Percentiles rank a stretch among this genome's conserved stretches.
Evolutionary conservation across 2,888 invertebrate genomes (phyloP).

Genomic region (Mesorhabditis spiculigera): DNA sequence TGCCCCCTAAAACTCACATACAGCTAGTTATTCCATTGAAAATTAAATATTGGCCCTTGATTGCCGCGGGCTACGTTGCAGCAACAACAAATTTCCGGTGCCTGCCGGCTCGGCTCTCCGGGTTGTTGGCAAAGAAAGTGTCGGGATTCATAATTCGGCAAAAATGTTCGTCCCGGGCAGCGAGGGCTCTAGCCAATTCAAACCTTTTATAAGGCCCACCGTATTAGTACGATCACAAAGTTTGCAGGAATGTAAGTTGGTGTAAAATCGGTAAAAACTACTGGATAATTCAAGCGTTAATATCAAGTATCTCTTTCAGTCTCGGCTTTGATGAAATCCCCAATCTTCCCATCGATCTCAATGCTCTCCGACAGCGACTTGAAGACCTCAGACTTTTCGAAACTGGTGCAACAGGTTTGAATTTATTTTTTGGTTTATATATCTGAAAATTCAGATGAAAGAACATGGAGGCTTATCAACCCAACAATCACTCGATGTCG

Average conservation of each 20-base stretch:
- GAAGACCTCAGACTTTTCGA: slow-evolving; percentile 37
- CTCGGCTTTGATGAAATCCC: slow-evolving; percentile 27
- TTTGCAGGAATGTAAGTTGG: background rate
- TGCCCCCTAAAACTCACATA: no score
- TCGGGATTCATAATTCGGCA: no score
- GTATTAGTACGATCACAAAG: no score
- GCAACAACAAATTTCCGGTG: no score
- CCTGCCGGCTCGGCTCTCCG: no score
- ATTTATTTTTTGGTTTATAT: slow-evolving; percentile 5
- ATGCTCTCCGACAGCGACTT: slow-evolving; percentile 27
- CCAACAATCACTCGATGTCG: slow-evolving; percentile 15
- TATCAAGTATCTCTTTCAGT: background rate
- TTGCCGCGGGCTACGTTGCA: no score
- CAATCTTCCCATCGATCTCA: slow-evolving; percentile 50
- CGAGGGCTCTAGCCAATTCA: no score
- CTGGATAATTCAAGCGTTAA: background rate
- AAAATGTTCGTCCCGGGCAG: no score
- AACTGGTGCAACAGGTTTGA: slow-evolving; percentile 27
- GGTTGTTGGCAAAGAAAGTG: no score
- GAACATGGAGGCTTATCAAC: slow-evolving; percentile 10
- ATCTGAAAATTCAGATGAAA: background rate
- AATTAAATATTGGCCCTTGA: no score
- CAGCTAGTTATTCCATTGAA: no score
- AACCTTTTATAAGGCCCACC: no score
- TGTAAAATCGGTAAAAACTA: slow-evolving; percentile 2